Conservation (phyloP, 2,888 invertebrate genomes). For the Melikaiella ostensackeni region DNA sequence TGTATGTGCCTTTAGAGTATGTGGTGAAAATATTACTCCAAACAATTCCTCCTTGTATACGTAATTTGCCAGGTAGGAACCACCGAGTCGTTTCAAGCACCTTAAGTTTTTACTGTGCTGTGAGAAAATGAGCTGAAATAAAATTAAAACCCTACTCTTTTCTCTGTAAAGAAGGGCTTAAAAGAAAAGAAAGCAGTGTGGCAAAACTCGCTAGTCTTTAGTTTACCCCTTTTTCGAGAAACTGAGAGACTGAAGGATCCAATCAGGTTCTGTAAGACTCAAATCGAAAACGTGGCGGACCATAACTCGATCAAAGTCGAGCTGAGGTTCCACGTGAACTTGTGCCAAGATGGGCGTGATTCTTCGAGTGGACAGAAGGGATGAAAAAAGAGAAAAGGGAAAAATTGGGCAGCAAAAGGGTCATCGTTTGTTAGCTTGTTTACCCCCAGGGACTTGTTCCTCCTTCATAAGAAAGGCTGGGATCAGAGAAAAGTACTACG, state of each 20-base stretch:
- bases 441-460: constrained; percentile 23
- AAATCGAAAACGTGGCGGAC: constrained; percentile 5
- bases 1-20: too few species aligned
- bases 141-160: too few species aligned
- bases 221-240: not conserved
- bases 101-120: too few species aligned
- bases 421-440: constrained; percentile 36
- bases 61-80: too few species aligned
- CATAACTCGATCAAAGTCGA: constrained; percentile 13
- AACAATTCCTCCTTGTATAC: too few species aligned
- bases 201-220: not conserved
- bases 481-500: constrained; percentile 17
- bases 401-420: constrained; percentile 36
- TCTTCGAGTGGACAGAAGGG: constrained; percentile 2
- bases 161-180: too few species aligned
- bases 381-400: constrained; percentile 19
- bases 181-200: too few species aligned
- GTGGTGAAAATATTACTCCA: too few species aligned
- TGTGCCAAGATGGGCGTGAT: constrained; percentile 31
- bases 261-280: constrained; percentile 12
- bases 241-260: not conserved
- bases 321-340: constrained; percentile 14
- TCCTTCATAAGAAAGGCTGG: constrained; percentile 26
- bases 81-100: too few species aligned
- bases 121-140: too few species aligned